Percentiles rank a stretch among this genome's conserved stretches.
Conservation (phyloP, 2,797 vertebrate species). For the Anniella stebbinsi region DNA sequence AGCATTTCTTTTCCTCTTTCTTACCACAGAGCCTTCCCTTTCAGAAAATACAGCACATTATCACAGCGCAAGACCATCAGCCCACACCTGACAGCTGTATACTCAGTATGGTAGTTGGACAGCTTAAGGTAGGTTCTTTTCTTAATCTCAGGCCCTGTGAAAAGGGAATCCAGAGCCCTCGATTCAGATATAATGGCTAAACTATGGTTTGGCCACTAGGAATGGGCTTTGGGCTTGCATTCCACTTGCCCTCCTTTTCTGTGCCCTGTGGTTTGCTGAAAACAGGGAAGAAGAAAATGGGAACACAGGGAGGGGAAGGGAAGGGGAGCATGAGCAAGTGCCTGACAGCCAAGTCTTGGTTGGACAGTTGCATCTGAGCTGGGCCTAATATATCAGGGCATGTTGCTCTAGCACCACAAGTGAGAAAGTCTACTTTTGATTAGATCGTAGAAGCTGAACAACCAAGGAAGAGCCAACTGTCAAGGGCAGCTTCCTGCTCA, state of each 20-base stretch:
- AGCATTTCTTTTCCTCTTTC: conserved; percentile 44
- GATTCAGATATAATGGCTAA: background rate
- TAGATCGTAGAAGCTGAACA: background rate
- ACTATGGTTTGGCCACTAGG: background rate
- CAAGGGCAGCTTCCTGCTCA: background rate
- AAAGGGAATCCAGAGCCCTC: background rate
- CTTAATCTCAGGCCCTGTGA: background rate
- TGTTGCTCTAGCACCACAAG: background rate
- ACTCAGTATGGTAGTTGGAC: conserved; percentile 99
- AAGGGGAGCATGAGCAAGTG: no score
- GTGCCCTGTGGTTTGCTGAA: conserved; percentile 5
- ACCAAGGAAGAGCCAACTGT: background rate
- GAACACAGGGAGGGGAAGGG: background rate
- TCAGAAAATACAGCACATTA: conserved; percentile 98
- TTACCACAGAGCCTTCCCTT: conserved; percentile 93
- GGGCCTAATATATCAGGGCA: background rate
- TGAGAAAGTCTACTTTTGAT: background rate
- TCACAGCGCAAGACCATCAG: conserved; percentile 99
- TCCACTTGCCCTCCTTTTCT: background rate
- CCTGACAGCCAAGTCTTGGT: background rate
- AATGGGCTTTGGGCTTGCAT: background rate
- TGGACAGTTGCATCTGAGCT: background rate
- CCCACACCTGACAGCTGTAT: conserved; percentile 98
- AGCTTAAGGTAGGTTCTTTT: conserved; percentile 91
- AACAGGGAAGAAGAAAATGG: background rate